These are phyloP conservation scores for Xylota segnis DNA, from an alignment of 2,888 invertebrate species.

Conservation along the genomic window DNA sequence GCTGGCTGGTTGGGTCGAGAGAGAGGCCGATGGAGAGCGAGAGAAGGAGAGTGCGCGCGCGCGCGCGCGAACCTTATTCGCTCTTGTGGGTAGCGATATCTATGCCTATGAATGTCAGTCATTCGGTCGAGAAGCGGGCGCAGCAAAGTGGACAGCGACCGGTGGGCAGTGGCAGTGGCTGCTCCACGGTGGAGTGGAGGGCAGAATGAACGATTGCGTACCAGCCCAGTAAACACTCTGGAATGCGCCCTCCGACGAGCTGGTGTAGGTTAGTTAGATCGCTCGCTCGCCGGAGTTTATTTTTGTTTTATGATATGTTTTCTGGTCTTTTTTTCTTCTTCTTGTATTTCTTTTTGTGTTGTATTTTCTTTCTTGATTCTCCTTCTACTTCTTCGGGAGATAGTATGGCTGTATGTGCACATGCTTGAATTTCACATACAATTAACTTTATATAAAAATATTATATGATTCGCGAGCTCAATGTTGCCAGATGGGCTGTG, in stretches of 20 bases:
- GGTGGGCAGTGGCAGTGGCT: conserved; percentile 1
- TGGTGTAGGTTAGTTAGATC: conserved; percentile 65
- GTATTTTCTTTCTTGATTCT: conserved; percentile 44
- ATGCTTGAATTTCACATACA: conserved; percentile 73
- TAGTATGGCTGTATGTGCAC: conserved; percentile 38
- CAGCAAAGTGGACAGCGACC: conserved; percentile 41
- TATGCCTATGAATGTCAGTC: conserved; percentile 64
- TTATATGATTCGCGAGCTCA: conserved; percentile 56
- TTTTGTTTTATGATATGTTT: conserved; percentile 59
- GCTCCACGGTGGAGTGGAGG: conserved; percentile 19
- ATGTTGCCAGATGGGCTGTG: conserved; percentile 58
- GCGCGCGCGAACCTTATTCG: conserved; percentile 38
- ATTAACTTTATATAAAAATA: conserved; percentile 57
- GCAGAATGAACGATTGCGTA: conserved; percentile 52
- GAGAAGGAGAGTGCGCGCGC: background rate
- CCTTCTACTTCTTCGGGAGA: conserved; percentile 35
- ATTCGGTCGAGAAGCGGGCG: conserved; percentile 70
- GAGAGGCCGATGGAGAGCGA: conserved; percentile 6
- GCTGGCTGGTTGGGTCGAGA: conserved; percentile 50
- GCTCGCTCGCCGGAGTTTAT: conserved; percentile 62
- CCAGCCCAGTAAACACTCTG: conserved; percentile 72
- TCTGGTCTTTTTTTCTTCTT: conserved; percentile 21
- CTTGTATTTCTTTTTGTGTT: background rate
- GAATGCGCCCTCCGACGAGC: conserved; percentile 69
- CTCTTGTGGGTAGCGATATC: conserved; percentile 6